These are phyloP conservation scores for Dioctria linearis DNA, from an alignment of 2,888 invertebrate species.

Conservation along the genomic window DNA sequence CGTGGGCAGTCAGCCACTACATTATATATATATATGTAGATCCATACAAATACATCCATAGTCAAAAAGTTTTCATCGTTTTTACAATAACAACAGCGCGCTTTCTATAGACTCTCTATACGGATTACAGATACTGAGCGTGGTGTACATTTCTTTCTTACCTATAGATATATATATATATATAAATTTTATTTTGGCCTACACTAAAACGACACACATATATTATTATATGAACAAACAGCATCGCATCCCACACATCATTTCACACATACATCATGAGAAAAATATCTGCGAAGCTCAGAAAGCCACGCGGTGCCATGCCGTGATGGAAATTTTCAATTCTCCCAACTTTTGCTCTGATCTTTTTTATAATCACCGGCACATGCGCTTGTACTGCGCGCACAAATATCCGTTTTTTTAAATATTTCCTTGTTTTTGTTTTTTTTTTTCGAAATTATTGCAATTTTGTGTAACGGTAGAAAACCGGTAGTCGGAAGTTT, in stretches of 20 bases:
- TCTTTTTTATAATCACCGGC: conserved; percentile 53
- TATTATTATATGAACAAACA: too few species aligned
- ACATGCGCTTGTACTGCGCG: conserved; percentile 48
- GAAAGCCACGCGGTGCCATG: conserved; percentile 46
- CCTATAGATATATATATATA: too few species aligned
- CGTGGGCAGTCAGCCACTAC: conserved; percentile 51
- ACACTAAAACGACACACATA: too few species aligned
- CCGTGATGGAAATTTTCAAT: conserved; percentile 16
- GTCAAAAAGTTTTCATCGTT: not conserved
- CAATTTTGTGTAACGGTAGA: not conserved
- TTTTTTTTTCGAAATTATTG: too few species aligned
- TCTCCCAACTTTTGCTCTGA: conserved; percentile 27
- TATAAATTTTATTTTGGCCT: too few species aligned
- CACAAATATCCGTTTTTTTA: not conserved
- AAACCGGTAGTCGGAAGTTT: conserved; percentile 9
- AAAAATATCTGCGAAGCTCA: not conserved
- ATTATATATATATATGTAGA: not conserved
- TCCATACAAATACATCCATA: not conserved
- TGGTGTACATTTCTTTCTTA: too few species aligned
- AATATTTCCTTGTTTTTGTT: not conserved
- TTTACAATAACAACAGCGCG: too few species aligned
- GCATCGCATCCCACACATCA: conserved; percentile 47
- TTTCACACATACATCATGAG: conserved; percentile 45
- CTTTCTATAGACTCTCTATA: too few species aligned
- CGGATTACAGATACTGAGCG: too few species aligned